A percentile compares a stretch with the other conserved stretches of the same genome.
phyloP scores from a whole-genome alignment of 2,113 vertebrate species.

The Pomatorhinus ruficollis region DNA sequence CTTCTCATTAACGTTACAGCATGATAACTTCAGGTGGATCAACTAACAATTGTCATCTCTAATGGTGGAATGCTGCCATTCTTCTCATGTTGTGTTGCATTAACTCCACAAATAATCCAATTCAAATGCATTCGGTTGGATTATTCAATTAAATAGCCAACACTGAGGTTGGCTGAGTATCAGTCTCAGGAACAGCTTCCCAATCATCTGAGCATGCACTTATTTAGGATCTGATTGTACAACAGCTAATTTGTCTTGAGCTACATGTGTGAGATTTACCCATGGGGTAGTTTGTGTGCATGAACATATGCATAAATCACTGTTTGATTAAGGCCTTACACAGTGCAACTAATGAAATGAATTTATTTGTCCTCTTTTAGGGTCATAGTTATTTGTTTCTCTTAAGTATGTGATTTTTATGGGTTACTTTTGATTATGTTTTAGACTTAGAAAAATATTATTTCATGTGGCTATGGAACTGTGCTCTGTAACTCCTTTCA shows the following conservation, averaged over 20 bases:
- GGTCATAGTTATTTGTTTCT: not conserved
- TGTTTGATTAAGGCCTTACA: not conserved
- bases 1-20: not conserved
- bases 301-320: not conserved
- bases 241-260: not conserved
- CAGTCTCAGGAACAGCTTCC: not conserved
- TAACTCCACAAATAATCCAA: constrained; percentile 28
- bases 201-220: not conserved
- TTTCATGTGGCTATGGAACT: not conserved
- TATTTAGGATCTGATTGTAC: not conserved
- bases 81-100: constrained; percentile 12
- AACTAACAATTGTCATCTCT: constrained; percentile 10
- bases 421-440: not conserved
- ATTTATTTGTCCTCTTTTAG: not conserved
- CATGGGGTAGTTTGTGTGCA: not conserved
- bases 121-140: not conserved
- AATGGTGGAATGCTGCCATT: constrained; percentile 1
- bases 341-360: not conserved
- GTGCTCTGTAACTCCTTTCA: not conserved
- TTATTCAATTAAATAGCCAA: constrained; percentile 45
- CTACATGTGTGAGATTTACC: not conserved
- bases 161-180: not conserved
- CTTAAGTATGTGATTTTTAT: not conserved
- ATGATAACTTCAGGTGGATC: constrained; percentile 20
- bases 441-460: constrained; percentile 40